Conservation (phyloP, 1,140 invertebrate genomes). For the Idris sp. region DNA sequence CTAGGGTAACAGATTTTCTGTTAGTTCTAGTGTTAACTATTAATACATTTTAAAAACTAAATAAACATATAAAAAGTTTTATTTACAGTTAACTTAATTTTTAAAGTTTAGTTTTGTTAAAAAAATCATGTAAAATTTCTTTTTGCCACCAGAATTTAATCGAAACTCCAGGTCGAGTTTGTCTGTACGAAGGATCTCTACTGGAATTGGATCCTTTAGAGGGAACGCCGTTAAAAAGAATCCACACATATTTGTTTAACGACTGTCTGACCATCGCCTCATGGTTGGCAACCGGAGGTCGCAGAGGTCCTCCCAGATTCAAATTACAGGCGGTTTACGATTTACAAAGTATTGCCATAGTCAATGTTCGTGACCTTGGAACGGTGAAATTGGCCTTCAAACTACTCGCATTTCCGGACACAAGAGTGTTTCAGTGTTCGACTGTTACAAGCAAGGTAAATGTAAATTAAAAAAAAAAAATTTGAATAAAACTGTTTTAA, state of each 20-base stretch:
- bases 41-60: too few relatives aligned
- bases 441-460: constrained; percentile 79
- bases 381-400: constrained; percentile 96
- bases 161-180: constrained; percentile 86
- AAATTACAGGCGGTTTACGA: constrained; percentile 95
- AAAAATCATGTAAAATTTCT: too few relatives aligned
- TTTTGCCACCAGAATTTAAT: constrained; percentile 87
- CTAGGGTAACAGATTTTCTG: too few relatives aligned
- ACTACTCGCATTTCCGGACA: constrained; percentile 94
- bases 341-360: constrained; percentile 93
- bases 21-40: too few relatives aligned
- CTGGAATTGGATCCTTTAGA: constrained; percentile 93
- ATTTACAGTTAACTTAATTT: too few relatives aligned
- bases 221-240: constrained; percentile 89
- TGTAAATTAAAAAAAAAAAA: neutral
- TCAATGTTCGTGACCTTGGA: constrained; percentile 95
- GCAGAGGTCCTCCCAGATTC: constrained; percentile 89
- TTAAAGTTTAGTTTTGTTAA: too few relatives aligned
- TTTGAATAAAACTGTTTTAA: neutral
- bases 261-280: constrained; percentile 88
- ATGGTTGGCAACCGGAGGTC: constrained; percentile 74
- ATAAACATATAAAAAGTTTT: too few relatives aligned
- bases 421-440: constrained; percentile 94
- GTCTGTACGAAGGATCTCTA: constrained; percentile 93
- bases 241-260: constrained; percentile 95